Conservation (phyloP, 2,113 vertebrate species). For the Strix aluco region DNA sequence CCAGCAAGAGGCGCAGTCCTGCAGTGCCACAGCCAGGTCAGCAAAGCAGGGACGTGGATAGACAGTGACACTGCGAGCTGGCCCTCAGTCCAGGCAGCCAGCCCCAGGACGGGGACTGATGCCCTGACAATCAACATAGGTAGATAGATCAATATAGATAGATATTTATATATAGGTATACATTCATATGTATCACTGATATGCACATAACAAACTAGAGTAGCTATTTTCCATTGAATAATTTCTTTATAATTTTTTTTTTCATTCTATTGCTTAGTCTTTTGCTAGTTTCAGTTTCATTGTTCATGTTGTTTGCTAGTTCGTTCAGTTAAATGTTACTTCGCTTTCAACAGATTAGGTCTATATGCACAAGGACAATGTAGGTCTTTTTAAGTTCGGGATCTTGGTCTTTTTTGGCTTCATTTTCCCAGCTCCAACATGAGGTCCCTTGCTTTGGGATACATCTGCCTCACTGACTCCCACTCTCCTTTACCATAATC, state of each 20-base stretch:
- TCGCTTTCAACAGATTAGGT: not conserved
- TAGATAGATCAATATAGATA: not conserved
- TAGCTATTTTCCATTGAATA: not conserved
- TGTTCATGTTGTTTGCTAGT: not conserved
- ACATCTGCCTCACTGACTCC: not conserved
- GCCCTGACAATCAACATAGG: not conserved
- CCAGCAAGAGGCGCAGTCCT: too few relatives aligned
- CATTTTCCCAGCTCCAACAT: not conserved
- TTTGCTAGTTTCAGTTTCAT: not conserved
- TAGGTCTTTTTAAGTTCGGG: not conserved
- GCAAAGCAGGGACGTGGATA: not conserved
- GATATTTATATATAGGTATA: not conserved
- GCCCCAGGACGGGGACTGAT: not conserved
- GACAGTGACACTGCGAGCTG: not conserved
- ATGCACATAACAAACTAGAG: not conserved
- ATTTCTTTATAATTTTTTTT: not conserved
- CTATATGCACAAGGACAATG: not conserved
- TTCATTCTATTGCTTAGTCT: not conserved
- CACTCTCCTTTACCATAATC: not conserved
- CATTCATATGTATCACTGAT: too few relatives aligned
- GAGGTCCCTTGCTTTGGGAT: not conserved
- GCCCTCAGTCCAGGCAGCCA: not conserved
- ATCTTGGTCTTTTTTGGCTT: not conserved
- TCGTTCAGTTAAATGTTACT: not conserved
- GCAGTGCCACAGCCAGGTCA: rapidly evolving